These are phyloP conservation scores for Archocentrus centrarchus DNA, from an alignment of 2,113 vertebrate genomes.

Conservation along the genomic window DNA sequence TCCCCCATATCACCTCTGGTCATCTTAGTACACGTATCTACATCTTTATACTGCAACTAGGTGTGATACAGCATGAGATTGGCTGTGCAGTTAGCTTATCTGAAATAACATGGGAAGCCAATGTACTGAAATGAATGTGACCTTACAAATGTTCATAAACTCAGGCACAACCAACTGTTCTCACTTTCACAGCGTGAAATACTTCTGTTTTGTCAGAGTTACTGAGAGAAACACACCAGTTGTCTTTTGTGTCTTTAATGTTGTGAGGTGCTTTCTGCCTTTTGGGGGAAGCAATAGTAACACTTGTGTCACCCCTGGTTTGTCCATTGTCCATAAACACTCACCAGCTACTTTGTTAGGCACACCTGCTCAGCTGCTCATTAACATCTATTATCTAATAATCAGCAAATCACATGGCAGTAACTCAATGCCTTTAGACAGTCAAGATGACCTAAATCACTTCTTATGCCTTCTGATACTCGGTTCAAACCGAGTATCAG, in stretches of 20 bases:
- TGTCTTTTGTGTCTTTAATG: not conserved
- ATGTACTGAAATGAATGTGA: slow-evolving; percentile 28
- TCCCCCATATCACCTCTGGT: slow-evolving; percentile 34
- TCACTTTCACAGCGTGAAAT: not conserved
- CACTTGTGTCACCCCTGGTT: not conserved
- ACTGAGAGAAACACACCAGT: not conserved
- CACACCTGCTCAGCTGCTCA: not conserved
- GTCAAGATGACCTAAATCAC: too few species aligned
- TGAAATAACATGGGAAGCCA: slow-evolving; percentile 41
- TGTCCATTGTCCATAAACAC: not conserved
- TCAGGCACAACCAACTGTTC: not conserved
- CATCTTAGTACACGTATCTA: slow-evolving; percentile 50
- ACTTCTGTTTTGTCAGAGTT: not conserved
- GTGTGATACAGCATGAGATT: slow-evolving; percentile 16
- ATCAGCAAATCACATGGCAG: too few species aligned
- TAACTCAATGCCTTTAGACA: too few species aligned
- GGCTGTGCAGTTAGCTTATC: slow-evolving; percentile 24
- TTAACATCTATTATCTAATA: too few species aligned
- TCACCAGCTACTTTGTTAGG: not conserved
- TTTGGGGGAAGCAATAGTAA: not conserved
- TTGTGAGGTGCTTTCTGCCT: not conserved
- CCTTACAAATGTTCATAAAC: slow-evolving; percentile 24
- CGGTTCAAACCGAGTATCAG: too few species aligned
- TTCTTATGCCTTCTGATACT: too few species aligned
- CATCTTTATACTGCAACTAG: slow-evolving; percentile 12